Evolutionary conservation across 2,113 vertebrate species (phyloP).

Genomic region (crab-eating macaque (Macaca fascicularis)): DNA sequence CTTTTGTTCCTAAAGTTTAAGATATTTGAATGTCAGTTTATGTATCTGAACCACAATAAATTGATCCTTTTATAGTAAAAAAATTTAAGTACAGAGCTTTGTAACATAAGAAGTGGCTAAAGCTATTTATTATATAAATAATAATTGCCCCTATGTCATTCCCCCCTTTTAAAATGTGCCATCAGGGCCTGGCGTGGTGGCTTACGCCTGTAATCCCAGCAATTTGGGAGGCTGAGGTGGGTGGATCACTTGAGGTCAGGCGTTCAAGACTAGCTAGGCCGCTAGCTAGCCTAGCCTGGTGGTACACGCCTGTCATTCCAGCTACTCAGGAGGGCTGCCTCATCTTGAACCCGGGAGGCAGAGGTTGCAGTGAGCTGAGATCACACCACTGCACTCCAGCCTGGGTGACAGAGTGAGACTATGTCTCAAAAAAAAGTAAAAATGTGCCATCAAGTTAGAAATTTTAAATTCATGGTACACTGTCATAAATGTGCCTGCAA

Average conservation of each 20-base stretch:
- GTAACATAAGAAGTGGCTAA: background rate
- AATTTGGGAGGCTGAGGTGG: too few species aligned
- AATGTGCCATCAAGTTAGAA: background rate
- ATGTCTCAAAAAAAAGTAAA: background rate
- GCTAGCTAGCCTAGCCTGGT: too few species aligned
- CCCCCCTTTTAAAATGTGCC: background rate
- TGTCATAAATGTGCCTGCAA: background rate
- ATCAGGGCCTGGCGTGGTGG: background rate
- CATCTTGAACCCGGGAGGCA: too few species aligned
- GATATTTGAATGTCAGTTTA: slow-evolving; percentile 86
- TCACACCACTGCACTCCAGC: too few species aligned
- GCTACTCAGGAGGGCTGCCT: too few species aligned
- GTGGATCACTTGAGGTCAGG: too few species aligned
- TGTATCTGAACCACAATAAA: slow-evolving; percentile 86
- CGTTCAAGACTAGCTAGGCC: too few species aligned
- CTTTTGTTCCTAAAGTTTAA: slow-evolving; percentile 82
- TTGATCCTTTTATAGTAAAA: slow-evolving; percentile 70
- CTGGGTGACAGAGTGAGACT: too few species aligned
- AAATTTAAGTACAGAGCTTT: background rate
- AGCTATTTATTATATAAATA: background rate
- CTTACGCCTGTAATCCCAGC: too few species aligned
- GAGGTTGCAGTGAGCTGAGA: too few species aligned
- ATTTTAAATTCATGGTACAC: background rate
- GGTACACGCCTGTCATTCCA: too few species aligned
- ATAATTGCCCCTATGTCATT: background rate